Evolutionary conservation across 2,113 vertebrate genomes (phyloP).

Genomic region (Strix aluco): DNA sequence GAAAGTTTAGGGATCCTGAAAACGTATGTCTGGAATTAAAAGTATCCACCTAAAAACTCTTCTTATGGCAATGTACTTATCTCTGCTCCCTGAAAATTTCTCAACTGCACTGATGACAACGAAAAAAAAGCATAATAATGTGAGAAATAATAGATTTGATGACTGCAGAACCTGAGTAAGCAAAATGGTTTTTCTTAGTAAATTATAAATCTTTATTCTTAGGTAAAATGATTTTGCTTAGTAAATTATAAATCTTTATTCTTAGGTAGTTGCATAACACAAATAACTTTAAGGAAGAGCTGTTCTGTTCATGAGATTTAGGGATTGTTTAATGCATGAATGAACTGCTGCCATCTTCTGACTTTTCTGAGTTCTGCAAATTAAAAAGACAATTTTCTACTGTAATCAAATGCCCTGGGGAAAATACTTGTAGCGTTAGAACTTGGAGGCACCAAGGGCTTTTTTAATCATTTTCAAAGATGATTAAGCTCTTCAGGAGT

Average conservation of each 20-base stretch:
- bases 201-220: constrained; percentile 12
- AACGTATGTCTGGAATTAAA: neutral
- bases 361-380: constrained; percentile 69
- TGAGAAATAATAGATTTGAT: neutral
- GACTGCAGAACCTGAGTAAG: neutral
- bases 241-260: neutral
- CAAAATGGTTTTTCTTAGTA: neutral
- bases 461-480: neutral
- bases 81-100: neutral
- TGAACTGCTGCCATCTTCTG: constrained; percentile 74
- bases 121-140: neutral
- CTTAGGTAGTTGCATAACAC: constrained; percentile 32
- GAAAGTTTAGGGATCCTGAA: neutral
- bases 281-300: constrained; percentile 42
- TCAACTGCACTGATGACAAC: neutral
- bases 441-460: neutral
- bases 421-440: constrained; percentile 14
- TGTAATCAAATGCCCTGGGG: constrained; percentile 24
- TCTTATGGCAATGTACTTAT: neutral
- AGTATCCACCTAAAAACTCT: neutral
- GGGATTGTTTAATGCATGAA: constrained; percentile 60
- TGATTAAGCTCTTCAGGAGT: neutral
- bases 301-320: constrained; percentile 35
- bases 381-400: constrained; percentile 44
- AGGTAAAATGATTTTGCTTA: neutral